These are phyloP conservation scores for Pagetopsis macropterus DNA, from an alignment of 2,797 vertebrate species.

Conservation along the genomic window DNA sequence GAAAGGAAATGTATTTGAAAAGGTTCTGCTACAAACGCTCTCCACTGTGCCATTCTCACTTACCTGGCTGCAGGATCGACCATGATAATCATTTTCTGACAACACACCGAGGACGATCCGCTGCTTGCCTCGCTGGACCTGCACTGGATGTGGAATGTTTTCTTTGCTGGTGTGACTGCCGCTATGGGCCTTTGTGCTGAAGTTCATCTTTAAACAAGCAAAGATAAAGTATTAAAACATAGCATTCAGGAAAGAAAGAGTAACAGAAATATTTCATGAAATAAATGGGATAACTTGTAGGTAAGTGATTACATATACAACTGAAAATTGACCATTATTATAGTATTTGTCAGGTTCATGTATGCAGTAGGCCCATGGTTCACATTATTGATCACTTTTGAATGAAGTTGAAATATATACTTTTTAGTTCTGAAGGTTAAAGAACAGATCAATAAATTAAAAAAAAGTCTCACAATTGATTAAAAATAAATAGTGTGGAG, in stretches of 20 bases:
- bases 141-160: slow-evolving; percentile 52
- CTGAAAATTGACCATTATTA: not conserved
- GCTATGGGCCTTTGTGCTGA: slow-evolving; percentile 27
- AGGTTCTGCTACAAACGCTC: not conserved
- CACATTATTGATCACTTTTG: no score
- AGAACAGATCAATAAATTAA: not conserved
- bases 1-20: slow-evolving; percentile 1
- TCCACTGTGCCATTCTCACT: not conserved
- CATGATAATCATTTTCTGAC: slow-evolving; percentile 75
- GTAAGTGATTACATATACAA: not conserved
- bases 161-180: slow-evolving; percentile 61
- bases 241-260: not conserved
- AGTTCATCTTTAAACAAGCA: slow-evolving; percentile 70
- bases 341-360: no score
- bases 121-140: slow-evolving; percentile 57
- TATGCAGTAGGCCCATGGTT: no score
- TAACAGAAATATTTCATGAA: not conserved
- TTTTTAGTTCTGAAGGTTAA: not conserved
- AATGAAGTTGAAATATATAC: no score
- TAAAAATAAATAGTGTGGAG: not conserved
- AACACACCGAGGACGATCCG: slow-evolving; percentile 76
- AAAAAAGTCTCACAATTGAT: not conserved
- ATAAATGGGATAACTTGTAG: not conserved
- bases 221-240: not conserved
- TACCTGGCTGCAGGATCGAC: slow-evolving; percentile 65